Base-by-base conservation (phyloP, 2,113 vertebrate genomes). In the Seriola dumerili region DNA sequence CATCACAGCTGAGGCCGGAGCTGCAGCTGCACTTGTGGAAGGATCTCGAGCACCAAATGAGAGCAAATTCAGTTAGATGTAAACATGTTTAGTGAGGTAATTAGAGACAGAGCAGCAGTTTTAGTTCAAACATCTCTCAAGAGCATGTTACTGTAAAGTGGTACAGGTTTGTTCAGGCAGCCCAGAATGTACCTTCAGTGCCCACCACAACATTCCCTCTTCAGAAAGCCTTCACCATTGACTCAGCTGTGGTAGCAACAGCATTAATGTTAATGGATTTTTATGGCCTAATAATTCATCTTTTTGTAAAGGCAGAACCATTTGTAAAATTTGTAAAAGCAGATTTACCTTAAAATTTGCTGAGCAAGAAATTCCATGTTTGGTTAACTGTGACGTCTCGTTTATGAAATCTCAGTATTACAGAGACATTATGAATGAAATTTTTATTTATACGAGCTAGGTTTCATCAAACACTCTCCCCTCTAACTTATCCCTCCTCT, bases 61-160 rank as follows among this genome's bases (percentile, higher is more conserved):
- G 10, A 58, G 67, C 64, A 58, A 14, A 76, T 79, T 46, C 32
- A 57, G 44, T 55, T 83, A 3, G 21, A 64, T 19, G 16, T 75
- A 40, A 83, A 69, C 73, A 63, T 63, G 77, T 46, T 77, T 72
- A 66, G 36, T 4, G 12, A 64, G 65, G 8, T 69, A 71, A 72
- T 80, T 69, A 68, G 16, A 68, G 42, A 23, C 59, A 80, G 63
- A 23, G 34, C 23, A 36, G 52, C 17, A n/a, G 3, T 34, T 36
- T 36, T 7, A 54, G 17, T 54, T 70, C 68, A 55, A 69, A 70
- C 21, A 36, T 54, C 36, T 36, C 10, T 34, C 3, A 8, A 54
- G 21, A 55, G 32, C 12, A 36, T 36, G 34, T 36, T 36, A 46
- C 42, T 44, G 13, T 44, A 12, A 44, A 44, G 11, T 46, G 48